phyloP scores from a whole-genome alignment of 1,140 invertebrate species.

The Rhopalosiphum maidis region DNA sequence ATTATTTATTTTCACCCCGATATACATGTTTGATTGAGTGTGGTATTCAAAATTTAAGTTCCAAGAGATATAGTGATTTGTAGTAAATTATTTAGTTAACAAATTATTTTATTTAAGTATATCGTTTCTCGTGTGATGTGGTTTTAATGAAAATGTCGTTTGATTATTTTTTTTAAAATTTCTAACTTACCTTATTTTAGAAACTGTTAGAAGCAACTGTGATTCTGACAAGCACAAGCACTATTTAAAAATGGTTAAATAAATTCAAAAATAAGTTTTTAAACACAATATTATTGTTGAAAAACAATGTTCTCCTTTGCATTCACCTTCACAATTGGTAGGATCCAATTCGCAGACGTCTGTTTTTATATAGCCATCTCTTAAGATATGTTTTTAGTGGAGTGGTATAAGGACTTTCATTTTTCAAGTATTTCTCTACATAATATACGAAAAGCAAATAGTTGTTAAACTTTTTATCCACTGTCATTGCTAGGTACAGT shows the following conservation, averaged over 20 bases:
- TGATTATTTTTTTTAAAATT: not conserved
- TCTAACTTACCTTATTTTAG: slow-evolving; percentile 16
- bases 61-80: not conserved
- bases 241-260: not conserved
- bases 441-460: slow-evolving; percentile 1
- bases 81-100: not conserved
- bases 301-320: slow-evolving; percentile 28
- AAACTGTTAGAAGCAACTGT: not conserved
- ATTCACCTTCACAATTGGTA: slow-evolving; percentile 43
- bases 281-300: not conserved
- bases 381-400: not conserved
- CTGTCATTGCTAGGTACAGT: not conserved
- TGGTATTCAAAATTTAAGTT: not conserved
- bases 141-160: not conserved
- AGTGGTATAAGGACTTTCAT: slow-evolving; percentile 39
- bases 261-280: not conserved
- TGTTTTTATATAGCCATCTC: slow-evolving; percentile 18
- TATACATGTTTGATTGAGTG: not conserved
- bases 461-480: slow-evolving; percentile 11
- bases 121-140: not conserved
- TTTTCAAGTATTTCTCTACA: slow-evolving; percentile 12
- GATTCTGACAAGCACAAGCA: not conserved
- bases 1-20: not conserved
- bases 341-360: not conserved
- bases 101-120: not conserved